Percentiles rank a stretch among this genome's conserved stretches.
These are phyloP conservation scores for Anguilla obscura DNA, from an alignment of 2,797 vertebrate genomes.

Conservation along the genomic window DNA sequence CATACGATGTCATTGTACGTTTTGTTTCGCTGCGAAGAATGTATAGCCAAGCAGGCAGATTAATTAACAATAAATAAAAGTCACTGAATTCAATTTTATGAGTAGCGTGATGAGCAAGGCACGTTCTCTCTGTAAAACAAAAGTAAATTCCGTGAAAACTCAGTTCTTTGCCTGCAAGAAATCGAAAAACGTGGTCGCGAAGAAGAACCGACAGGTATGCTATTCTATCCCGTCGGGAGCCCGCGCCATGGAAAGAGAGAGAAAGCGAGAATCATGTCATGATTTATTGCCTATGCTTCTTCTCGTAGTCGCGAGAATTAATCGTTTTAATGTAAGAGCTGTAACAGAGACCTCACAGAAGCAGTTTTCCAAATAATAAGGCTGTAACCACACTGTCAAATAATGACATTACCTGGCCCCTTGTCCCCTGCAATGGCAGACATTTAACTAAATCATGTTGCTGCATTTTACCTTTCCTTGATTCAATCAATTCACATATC, in stretches of 20 bases:
- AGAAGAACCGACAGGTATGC: neutral
- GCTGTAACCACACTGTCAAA: constrained; percentile 22
- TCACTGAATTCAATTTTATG: neutral
- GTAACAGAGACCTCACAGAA: constrained; percentile 8
- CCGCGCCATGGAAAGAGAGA: constrained; percentile 9
- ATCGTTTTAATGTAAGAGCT: constrained; percentile 4
- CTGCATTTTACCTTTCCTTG: neutral
- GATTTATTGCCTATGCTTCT: constrained; percentile 22
- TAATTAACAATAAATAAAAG: constrained; percentile 7
- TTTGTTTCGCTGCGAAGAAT: neutral
- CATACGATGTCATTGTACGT: neutral
- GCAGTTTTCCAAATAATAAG: constrained; percentile 2
- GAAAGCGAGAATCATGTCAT: neutral
- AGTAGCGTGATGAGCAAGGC: neutral
- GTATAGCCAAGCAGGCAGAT: neutral
- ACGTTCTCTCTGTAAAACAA: neutral
- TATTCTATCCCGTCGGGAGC: neutral
- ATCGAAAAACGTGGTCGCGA: neutral
- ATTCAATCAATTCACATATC: neutral
- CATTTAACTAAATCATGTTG: neutral
- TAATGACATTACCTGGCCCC: constrained; percentile 14
- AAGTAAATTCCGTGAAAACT: neutral
- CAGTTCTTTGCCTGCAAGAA: neutral
- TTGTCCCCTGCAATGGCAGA: neutral
- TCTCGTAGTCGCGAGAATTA: neutral